Base-by-base conservation (phyloP, 2,888 invertebrate species). In the Drosophila mulleri region DNA sequence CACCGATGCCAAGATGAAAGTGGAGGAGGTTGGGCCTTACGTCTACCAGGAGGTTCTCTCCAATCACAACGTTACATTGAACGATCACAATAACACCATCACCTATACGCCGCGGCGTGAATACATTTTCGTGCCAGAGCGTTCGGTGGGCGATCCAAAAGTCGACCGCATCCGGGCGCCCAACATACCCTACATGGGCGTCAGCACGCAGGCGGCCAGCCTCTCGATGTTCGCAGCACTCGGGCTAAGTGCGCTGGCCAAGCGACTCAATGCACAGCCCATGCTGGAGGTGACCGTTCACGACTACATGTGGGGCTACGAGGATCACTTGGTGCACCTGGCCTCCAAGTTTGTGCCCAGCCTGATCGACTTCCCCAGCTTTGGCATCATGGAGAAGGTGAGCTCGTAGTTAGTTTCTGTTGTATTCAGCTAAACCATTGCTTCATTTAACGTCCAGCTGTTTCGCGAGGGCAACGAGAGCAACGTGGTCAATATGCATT, bases 311-410 rank as follows among this genome's bases (percentile, higher is more conserved):
- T 97, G 97, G 96, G 97, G 97, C 0, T 97, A 97, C 90, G 95
- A 96, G 2, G 97, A 98, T 88, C 94, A 94, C 0, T 89, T 98
- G 48, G 95, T 98, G 54, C 93, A 93, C 2, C 90, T 97, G 39
- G 97, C 96, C 0, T 94, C 96, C 78, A 94, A 94, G 26, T 92
- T 96, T 45, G 91, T 97, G 20, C 97, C 97, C 0, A 95, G 94
- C n/a, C 96, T 96, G 94, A 96, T 98, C 16, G 95, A 96, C 82
- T 97, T 97, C 85, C 93, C 94, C n/a, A 95, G 94, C 85, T 96
- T 98, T 82, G 98, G 98, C 0, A 94, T 98, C 52, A 93, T 98
- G 80, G 97, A 97, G 87, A 94, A 97, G 93, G 97, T 97, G 92
- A 66, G 76, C 35, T 26, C 12, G 0, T n/a, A 12, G 7, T 23